Conservation (phyloP, 2,888 invertebrate genomes). For the Eurytoma californica region DNA sequence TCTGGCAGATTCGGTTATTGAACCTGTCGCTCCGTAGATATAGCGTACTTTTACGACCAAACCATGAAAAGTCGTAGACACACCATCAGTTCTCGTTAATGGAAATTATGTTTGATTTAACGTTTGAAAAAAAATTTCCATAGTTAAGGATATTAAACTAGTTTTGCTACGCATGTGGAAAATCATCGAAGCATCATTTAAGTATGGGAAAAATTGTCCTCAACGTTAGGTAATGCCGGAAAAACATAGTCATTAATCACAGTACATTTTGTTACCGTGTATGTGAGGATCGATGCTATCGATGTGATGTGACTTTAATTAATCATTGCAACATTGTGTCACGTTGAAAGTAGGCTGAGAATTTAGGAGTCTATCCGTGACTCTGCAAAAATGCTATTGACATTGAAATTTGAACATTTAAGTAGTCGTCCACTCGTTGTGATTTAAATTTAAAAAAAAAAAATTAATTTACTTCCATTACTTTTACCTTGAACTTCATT, state of each 20-base stretch:
- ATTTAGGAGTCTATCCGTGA: slow-evolving; percentile 2
- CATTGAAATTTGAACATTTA: neutral
- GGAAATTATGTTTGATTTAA: no score
- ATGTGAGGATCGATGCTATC: slow-evolving; percentile 5
- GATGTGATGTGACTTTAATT: slow-evolving; percentile 34
- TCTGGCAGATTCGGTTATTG: slow-evolving; percentile 43
- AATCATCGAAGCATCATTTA: no score
- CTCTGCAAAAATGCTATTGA: neutral
- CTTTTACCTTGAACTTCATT: no score
- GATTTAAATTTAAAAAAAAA: no score
- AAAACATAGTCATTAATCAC: slow-evolving; percentile 37
- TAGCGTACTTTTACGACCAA: no score
- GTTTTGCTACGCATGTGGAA: no score
- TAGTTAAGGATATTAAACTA: no score
- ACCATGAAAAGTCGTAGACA: no score
- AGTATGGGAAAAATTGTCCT: slow-evolving; percentile 6
- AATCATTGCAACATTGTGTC: slow-evolving; percentile 16
- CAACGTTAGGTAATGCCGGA: neutral
- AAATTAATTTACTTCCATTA: no score
- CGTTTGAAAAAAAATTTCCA: no score
- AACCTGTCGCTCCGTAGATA: slow-evolving; percentile 17
- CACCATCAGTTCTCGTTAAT: no score
- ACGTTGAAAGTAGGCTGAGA: slow-evolving; percentile 21
- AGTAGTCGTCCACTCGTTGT: no score
- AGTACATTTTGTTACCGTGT: slow-evolving; percentile 22